Evolutionary conservation across 2,113 vertebrate genomes (phyloP).

Genomic region (Dascyllus trimaculatus): DNA sequence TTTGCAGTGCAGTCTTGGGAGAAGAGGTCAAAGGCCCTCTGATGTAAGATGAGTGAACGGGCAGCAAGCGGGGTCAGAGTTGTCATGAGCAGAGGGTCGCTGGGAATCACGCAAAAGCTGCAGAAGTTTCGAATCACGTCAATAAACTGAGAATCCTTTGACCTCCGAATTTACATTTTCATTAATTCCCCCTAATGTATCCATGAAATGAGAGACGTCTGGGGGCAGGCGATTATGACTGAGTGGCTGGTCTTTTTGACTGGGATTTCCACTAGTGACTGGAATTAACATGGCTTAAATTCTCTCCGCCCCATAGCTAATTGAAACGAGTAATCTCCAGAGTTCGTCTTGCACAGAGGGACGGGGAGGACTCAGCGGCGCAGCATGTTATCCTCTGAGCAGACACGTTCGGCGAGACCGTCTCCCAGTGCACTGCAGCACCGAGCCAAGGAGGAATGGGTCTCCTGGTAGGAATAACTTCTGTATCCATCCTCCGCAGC

Average conservation of each 20-base stretch:
- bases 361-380: conserved; percentile 38
- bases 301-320: conserved; percentile 75
- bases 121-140: conserved; percentile 37
- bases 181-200: conserved; percentile 66
- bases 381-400: conserved; percentile 64
- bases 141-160: conserved; percentile 43
- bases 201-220: conserved; percentile 76
- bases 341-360: conserved; percentile 56
- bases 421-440: conserved; percentile 25
- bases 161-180: conserved; percentile 59
- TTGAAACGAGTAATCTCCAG: conserved; percentile 82
- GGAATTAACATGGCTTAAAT: conserved; percentile 82
- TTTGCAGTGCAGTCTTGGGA: background rate
- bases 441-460: conserved; percentile 37
- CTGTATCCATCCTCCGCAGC: conserved; percentile 50
- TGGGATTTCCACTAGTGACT: conserved; percentile 72
- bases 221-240: conserved; percentile 76
- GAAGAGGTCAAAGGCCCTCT: background rate
- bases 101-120: conserved; percentile 10
- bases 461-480: conserved; percentile 59
- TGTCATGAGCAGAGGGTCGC: background rate
- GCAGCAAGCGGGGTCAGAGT: background rate
- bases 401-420: conserved; percentile 46
- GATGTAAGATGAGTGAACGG: background rate
- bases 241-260: conserved; percentile 63